Percentiles rank a stretch among this genome's conserved stretches.
These are phyloP conservation scores for Mohoua ochrocephala DNA, from an alignment of 2,113 vertebrate genomes.

Conservation along the genomic window DNA sequence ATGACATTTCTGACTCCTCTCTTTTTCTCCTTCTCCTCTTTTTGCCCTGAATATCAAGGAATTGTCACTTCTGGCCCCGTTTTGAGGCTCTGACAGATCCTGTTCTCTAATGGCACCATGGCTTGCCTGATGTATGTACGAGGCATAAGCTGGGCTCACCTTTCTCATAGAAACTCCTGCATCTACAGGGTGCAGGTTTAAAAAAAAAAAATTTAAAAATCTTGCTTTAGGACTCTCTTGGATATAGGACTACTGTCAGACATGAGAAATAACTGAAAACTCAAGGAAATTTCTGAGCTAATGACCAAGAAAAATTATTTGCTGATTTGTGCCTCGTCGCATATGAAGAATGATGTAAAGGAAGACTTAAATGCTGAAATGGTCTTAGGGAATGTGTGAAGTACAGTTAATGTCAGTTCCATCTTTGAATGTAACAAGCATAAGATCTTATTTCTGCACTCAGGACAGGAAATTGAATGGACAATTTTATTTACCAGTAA, in stretches of 20 bases:
- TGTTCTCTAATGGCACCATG: neutral
- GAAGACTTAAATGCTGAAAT: neutral
- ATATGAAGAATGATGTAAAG: neutral
- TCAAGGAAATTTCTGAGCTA: neutral
- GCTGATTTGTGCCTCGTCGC: neutral
- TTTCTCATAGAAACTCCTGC: neutral
- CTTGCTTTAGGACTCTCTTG: neutral
- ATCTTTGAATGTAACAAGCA: neutral
- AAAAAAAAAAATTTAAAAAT: rapidly evolving
- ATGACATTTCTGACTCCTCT: neutral
- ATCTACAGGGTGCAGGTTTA: neutral
- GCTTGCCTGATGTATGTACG: neutral
- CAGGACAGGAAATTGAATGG: neutral
- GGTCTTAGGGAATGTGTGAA: neutral
- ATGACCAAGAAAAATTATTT: neutral
- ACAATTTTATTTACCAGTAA: neutral
- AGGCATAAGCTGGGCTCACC: neutral
- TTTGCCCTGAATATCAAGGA: neutral
- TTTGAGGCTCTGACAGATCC: neutral
- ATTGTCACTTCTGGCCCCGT: neutral
- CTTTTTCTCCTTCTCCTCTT: neutral
- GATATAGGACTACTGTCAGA: neutral
- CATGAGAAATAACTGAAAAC: neutral
- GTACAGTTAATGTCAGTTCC: neutral
- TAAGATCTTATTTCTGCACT: neutral